phyloP scores from a whole-genome alignment of 2,888 invertebrate species.

The Dryococelus australis region DNA sequence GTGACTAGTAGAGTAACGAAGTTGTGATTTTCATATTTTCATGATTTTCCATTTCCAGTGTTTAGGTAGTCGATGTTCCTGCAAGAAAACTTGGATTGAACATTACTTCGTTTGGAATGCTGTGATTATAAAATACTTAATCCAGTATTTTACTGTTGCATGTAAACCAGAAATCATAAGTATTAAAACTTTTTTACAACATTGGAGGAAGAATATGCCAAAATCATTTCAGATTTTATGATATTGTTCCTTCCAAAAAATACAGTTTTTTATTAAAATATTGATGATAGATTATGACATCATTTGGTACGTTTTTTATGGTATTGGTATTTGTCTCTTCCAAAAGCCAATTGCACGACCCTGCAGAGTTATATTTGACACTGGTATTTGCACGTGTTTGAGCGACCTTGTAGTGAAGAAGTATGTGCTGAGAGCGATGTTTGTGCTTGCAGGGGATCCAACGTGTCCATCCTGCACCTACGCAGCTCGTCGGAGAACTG shows the following conservation, averaged over 20 bases:
- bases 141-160: neutral
- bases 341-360: neutral
- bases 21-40: neutral
- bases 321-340: neutral
- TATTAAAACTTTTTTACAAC: neutral
- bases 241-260: neutral
- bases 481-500: conserved; percentile 65
- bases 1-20: neutral
- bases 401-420: neutral
- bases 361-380: neutral
- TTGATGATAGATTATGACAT: neutral
- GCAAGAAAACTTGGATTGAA: conserved; percentile 1
- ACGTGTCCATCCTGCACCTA: conserved; percentile 65
- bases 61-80: neutral
- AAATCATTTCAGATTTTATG: no score
- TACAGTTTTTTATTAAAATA: neutral
- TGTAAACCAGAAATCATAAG: neutral
- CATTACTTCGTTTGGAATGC: neutral
- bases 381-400: neutral
- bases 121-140: neutral
- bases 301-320: neutral
- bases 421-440: neutral
- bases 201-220: no score
- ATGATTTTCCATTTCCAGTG: neutral
- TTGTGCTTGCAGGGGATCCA: conserved; percentile 61